Evolutionary conservation across 2,797 vertebrate genomes (phyloP).

Genomic region (Carduelis carduelis): DNA sequence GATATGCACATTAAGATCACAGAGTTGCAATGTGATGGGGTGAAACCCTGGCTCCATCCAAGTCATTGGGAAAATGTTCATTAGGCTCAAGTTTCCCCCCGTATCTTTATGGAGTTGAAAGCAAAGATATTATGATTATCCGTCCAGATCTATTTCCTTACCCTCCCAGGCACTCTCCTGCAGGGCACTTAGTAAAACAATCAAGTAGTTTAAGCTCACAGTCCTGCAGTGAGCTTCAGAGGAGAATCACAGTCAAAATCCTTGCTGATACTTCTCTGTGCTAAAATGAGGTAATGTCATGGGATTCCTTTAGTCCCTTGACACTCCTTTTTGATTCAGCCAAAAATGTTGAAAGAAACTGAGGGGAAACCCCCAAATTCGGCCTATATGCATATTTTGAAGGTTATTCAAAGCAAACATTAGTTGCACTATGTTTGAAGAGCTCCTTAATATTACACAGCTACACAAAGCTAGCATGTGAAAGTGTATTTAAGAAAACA

Average conservation of each 20-base stretch:
- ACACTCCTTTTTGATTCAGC: not conserved
- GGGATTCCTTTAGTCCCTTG: not conserved
- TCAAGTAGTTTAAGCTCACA: not conserved
- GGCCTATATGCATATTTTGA: not conserved
- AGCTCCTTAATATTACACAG: not conserved
- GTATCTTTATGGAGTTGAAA: not conserved
- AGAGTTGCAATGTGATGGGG: not conserved
- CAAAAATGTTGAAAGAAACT: not conserved
- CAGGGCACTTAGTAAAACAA: not conserved
- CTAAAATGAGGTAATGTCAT: not conserved
- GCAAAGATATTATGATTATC: not conserved
- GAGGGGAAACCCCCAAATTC: not conserved
- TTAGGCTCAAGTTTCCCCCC: not conserved
- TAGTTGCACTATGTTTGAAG: not conserved
- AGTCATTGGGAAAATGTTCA: not conserved
- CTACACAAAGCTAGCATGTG: not conserved
- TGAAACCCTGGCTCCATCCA: not conserved
- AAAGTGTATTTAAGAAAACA: not conserved
- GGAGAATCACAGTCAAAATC: not conserved
- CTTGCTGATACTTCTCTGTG: not conserved
- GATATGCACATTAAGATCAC: not conserved
- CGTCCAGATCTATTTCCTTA: not conserved
- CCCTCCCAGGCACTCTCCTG: not conserved
- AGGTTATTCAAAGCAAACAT: not conserved
- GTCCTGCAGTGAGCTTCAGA: not conserved